Evolutionary conservation across 2,888 invertebrate genomes (phyloP), one percentile per base, ranked within the genome.

Genomic region (Operophtera brumata): DNA sequence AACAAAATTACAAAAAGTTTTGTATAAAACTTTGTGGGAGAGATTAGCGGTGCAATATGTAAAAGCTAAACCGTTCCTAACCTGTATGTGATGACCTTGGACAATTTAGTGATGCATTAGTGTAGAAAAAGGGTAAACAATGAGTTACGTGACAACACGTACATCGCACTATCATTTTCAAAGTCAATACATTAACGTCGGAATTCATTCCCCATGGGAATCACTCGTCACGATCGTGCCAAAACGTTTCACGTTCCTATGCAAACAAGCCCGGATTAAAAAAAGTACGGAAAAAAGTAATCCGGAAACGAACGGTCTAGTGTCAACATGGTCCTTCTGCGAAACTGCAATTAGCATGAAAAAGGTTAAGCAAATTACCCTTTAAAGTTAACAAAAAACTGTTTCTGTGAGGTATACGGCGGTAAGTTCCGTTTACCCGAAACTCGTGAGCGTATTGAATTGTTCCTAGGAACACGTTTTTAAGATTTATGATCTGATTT

Each of bases 291-390:
- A 43, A 47, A 68, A 59, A 64, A 55, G 60, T 57, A 67, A 75
- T 75, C 81, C 82, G 85, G 83, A 86, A 82, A 84, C 77, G 61
- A 62, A 61, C 66, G 66, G 59, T 68, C 67, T 73, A 77, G 69
- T 77, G 80, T 82, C 81, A 86, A 87, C 77, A 83, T 55, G 55
- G 62, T 64, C 84, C 84, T 87, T 86, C 86, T 75, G 72, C 79
- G 85, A 84, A 86, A 78, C 75, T 70, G 70, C 76, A 77, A 80
- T 81, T 80, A 77, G 77, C 67, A 58, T 57, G 61, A 34, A 57
- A 60, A 58, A 53, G 56, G 52, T 66, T 64, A 63, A 68, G 64
- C 64, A 66, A 63, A 64, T 64, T 58, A 55, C 42, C 49, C 37
- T 59, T 64, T 63, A 65, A 62, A 52, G 61, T 59, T 41, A 40